phyloP scores from a whole-genome alignment of 2,888 invertebrate species.

The Drosophila percnosoma region DNA sequence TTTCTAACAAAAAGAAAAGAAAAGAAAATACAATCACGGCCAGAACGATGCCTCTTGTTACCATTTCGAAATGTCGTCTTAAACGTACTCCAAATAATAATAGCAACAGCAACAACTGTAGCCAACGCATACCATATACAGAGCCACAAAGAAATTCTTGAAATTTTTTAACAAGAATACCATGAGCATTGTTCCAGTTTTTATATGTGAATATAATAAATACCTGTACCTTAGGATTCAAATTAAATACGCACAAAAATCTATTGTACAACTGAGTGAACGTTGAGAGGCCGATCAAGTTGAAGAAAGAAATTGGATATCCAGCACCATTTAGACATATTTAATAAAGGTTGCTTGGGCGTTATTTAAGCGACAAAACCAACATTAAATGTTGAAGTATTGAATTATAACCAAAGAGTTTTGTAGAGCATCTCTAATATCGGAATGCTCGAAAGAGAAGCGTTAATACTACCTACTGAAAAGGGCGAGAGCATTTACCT shows the following conservation, averaged over 20 bases:
- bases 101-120: slow-evolving; percentile 55
- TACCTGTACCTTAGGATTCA: slow-evolving; percentile 64
- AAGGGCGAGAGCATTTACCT: slow-evolving; percentile 38
- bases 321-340: slow-evolving; percentile 34
- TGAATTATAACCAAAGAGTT: slow-evolving; percentile 29
- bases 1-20: not conserved
- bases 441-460: slow-evolving; percentile 22
- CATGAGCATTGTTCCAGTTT: slow-evolving; percentile 71
- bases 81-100: slow-evolving; percentile 34
- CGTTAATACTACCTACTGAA: slow-evolving; percentile 23
- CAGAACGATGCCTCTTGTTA: not conserved
- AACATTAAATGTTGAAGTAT: slow-evolving; percentile 54
- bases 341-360: slow-evolving; percentile 35
- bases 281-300: slow-evolving; percentile 23
- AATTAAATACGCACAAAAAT: slow-evolving; percentile 71
- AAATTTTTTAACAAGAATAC: slow-evolving; percentile 57
- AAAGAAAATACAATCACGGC: not conserved
- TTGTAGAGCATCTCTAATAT: slow-evolving; percentile 24
- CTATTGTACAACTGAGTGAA: slow-evolving; percentile 52
- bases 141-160: slow-evolving; percentile 49
- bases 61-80: slow-evolving; percentile 17
- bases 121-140: slow-evolving; percentile 54
- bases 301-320: slow-evolving; percentile 27
- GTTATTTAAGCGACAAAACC: slow-evolving; percentile 11
- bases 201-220: slow-evolving; percentile 53